Percentiles rank a stretch among this genome's conserved stretches.
These are phyloP conservation scores for Beroe ovata DNA, from an alignment of 37 sponge, comb jelly and placozoan genomes.

Conservation along the genomic window DNA sequence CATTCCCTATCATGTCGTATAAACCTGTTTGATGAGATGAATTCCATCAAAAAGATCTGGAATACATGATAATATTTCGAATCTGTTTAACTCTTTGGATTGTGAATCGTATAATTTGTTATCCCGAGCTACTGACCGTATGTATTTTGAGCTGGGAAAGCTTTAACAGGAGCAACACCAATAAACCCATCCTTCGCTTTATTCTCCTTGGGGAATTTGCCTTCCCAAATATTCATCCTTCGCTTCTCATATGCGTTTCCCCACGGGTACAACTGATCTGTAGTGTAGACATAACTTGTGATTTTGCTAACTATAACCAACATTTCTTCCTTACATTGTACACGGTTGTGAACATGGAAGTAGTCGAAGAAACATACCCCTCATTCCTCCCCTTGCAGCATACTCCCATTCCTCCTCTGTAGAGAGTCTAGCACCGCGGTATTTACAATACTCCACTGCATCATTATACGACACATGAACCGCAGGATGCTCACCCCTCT, in stretches of 20 bases:
- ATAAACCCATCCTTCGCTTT: slow-evolving; percentile 55
- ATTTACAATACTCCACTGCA: slow-evolving; percentile 64
- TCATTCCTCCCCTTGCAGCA: slow-evolving; percentile 68
- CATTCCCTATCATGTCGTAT: slow-evolving; percentile 70
- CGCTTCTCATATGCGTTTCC: slow-evolving; percentile 58
- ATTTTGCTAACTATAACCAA: too few species aligned
- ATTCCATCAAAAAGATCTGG: too few species aligned
- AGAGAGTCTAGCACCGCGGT: slow-evolving; percentile 11
- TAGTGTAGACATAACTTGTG: too few species aligned
- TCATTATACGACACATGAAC: slow-evolving; percentile 68
- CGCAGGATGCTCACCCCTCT: slow-evolving; percentile 59
- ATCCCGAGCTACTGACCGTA: slow-evolving; percentile 7
- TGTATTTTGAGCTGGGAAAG: slow-evolving; percentile 67
- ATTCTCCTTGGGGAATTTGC: slow-evolving; percentile 68
- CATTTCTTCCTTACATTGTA: too few species aligned
- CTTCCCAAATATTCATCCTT: slow-evolving; percentile 71
- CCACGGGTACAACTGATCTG: slow-evolving; percentile 68
- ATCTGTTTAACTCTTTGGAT: too few species aligned
- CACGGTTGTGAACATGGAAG: too few species aligned
- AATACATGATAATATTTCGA: too few species aligned
- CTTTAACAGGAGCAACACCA: slow-evolving; percentile 67
- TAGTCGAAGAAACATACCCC: too few species aligned
- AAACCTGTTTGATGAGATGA: too few species aligned
- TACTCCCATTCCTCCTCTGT: slow-evolving; percentile 69
- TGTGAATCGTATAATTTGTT: background rate